Base-by-base conservation (phyloP, 2,888 invertebrate genomes). In the Orthosia incerta region DNA sequence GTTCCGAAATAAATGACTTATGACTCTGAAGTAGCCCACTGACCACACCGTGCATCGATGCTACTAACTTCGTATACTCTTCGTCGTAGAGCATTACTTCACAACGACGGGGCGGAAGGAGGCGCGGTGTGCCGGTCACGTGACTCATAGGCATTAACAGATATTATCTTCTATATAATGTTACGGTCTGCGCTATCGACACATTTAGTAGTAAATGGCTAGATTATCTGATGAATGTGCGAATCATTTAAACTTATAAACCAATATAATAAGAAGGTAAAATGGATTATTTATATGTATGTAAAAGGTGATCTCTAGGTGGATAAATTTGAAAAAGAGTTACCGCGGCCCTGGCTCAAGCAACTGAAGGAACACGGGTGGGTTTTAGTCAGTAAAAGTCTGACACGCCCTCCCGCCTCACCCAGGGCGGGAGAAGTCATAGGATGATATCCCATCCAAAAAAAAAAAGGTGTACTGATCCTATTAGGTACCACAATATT, bases 111-210 rank as follows among this genome's bases (percentile, higher is more conserved):
- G 9, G 16, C 13, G 5, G n/a, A 5, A n/a, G 16, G 57, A 20
- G 69, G 65, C 26, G 63, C 55, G 55, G 55, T 16, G 62, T 48
- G 72, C 2, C 39, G 63, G 53, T 51, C 39, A 12, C 39, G 45
- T 79, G 81, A 65, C 56, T 57, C 72, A 50, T 1, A 13, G 53
- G 9, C 46, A n/a, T 18, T 39, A 16, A 20, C 26, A 7, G 39
- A 53, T 62, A 31, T 2, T 63, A 55, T 50, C 45, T 56, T 51
- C 48, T 79, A 15, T 79, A 15, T 23, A 15, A 56, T 55, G 60
- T 48, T 57, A 46, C 18, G 18, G 31, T 13, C 56, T n/a, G 26
- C 23, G 4, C 2, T 26, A 64, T 45, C n/a, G 73, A 26, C 46
- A 31, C 20, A 3, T 50, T 26, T 1, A 39, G 0, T 53, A 46